Conservation (phyloP, 2,888 invertebrate genomes). For the Pristionchus japonicus region DNA sequence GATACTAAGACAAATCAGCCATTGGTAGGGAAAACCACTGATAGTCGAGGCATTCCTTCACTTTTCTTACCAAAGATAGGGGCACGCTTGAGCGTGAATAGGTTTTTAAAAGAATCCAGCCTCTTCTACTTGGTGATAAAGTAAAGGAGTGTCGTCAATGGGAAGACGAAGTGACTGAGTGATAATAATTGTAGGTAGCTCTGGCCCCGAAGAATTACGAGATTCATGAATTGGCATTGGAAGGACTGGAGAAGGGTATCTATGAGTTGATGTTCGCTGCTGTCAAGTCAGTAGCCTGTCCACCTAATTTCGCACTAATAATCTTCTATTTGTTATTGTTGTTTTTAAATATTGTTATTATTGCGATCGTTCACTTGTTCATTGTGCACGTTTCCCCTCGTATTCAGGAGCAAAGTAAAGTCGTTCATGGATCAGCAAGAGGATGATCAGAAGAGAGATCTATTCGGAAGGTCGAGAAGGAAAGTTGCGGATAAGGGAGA, state of each 20-base stretch:
- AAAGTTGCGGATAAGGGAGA: conserved; percentile 48
- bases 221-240: conserved; percentile 72
- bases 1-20: conserved; percentile 74
- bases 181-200: conserved; percentile 58
- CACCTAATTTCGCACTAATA: background rate
- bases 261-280: conserved; percentile 73
- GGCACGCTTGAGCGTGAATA: too few relatives aligned
- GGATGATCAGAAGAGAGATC: conserved; percentile 44
- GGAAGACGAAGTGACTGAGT: background rate
- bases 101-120: too few relatives aligned
- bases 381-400: background rate
- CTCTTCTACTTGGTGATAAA: too few relatives aligned
- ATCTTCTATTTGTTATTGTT: background rate
- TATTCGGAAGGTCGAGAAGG: conserved; percentile 48
- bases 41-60: too few relatives aligned
- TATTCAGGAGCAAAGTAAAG: conserved; percentile 74
- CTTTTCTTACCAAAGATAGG: too few relatives aligned
- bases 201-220: conserved; percentile 70
- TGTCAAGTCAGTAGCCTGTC: conserved; percentile 55
- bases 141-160: background rate
- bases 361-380: background rate
- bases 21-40: too few relatives aligned
- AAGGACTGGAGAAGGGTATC: conserved; percentile 72
- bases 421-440: conserved; percentile 75
- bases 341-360: background rate